Conservation (phyloP, 2,888 invertebrate species). For the Agrotis ipsilon region DNA sequence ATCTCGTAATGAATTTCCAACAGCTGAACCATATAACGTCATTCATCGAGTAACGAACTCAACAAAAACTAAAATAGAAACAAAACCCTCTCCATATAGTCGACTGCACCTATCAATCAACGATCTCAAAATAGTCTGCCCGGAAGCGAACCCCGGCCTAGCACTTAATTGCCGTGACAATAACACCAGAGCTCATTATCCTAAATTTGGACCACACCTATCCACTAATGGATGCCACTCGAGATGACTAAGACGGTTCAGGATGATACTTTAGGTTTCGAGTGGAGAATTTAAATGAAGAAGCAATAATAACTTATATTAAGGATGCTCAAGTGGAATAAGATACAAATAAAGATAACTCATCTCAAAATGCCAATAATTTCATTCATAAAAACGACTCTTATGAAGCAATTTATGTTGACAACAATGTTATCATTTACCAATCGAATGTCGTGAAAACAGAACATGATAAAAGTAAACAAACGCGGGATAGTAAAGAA, state of each 20-base stretch:
- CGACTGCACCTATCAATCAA: conserved; percentile 76
- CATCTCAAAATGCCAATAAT: background rate
- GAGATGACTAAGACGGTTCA: conserved; percentile 49
- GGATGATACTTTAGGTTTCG: conserved; percentile 45
- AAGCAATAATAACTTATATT: conserved; percentile 14
- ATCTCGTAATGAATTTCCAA: conserved; percentile 18
- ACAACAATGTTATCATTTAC: background rate
- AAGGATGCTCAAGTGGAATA: conserved; percentile 9
- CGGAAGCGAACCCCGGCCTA: conserved; percentile 76
- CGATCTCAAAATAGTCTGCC: conserved; percentile 76
- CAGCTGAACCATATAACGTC: conserved; percentile 34
- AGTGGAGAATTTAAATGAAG: conserved; percentile 40
- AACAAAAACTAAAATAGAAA: conserved; percentile 66
- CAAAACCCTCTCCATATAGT: conserved; percentile 64
- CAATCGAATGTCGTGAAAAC: conserved; percentile 2
- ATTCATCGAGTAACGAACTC: conserved; percentile 19
- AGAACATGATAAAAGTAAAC: conserved; percentile 16
- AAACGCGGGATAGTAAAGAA: conserved; percentile 36
- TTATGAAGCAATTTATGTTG: background rate
- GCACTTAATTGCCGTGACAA: conserved; percentile 83
- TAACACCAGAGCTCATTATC: conserved; percentile 77
- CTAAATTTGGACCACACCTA: conserved; percentile 80
- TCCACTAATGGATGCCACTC: conserved; percentile 69
- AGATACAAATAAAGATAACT: conserved; percentile 10
- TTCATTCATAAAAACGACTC: background rate